These are phyloP conservation scores for Benitochromis conjunctus DNA, from an alignment of 2,113 vertebrate genomes.

Conservation along the genomic window DNA sequence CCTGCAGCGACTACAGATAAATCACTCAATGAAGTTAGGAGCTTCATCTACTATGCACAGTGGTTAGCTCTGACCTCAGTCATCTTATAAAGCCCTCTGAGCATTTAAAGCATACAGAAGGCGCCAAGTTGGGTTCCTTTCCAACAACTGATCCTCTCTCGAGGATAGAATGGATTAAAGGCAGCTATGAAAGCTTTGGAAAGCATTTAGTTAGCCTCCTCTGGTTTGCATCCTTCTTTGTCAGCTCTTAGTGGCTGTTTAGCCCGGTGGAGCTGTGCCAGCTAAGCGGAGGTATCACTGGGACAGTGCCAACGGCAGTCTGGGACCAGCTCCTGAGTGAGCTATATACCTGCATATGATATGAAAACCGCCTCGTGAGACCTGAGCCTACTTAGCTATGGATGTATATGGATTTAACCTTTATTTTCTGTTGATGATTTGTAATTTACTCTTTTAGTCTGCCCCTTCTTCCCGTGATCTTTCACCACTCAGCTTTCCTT, in stretches of 20 bases:
- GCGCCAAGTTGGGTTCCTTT: slow-evolving; percentile 11
- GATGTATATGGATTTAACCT: neutral
- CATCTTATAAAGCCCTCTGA: neutral
- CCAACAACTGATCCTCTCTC: neutral
- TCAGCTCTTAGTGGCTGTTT: neutral
- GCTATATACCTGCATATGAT: slow-evolving; percentile 5
- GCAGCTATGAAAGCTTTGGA: slow-evolving; percentile 3
- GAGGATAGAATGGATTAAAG: slow-evolving; percentile 21
- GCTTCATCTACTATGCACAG: neutral
- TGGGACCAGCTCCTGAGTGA: slow-evolving; percentile 24
- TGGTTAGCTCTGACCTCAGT: neutral
- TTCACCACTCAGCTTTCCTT: neutral
- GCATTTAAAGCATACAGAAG: neutral
- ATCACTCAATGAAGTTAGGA: neutral
- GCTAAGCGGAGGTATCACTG: slow-evolving; percentile 10
- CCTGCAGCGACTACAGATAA: neutral
- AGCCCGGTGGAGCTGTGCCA: slow-evolving; percentile 14
- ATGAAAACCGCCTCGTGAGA: neutral
- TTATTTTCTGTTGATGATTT: neutral
- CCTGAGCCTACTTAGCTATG: neutral
- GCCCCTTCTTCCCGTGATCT: neutral
- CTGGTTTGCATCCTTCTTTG: slow-evolving; percentile 13
- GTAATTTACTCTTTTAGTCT: neutral
- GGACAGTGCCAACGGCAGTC: slow-evolving; percentile 2
- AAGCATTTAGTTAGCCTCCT: slow-evolving; percentile 16